Evolutionary conservation across 2,888 invertebrate species (phyloP).

Genomic region (Limenitis arthemis): DNA sequence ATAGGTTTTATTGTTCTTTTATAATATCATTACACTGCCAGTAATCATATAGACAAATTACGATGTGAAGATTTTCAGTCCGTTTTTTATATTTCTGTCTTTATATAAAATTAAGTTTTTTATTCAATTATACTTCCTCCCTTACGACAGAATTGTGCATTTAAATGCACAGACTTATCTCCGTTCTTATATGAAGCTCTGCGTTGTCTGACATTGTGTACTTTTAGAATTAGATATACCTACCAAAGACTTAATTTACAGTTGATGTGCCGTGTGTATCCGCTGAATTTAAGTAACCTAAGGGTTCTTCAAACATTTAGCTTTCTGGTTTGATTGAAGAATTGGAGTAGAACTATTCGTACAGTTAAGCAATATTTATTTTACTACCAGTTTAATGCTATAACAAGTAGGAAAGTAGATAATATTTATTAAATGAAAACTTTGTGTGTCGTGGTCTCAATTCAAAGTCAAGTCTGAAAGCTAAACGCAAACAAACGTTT

Average conservation of each 20-base stretch:
- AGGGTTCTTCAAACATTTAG: neutral
- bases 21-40: slow-evolving; percentile 67
- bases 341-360: neutral
- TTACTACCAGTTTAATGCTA: no score
- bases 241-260: slow-evolving; percentile 7
- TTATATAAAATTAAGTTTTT: slow-evolving; percentile 61
- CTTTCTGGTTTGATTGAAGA: neutral
- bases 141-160: slow-evolving; percentile 26
- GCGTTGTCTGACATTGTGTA: slow-evolving; percentile 35
- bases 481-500: neutral
- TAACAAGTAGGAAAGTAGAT: no score
- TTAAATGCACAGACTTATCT: slow-evolving; percentile 28
- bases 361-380: no score
- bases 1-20: slow-evolving; percentile 44
- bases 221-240: slow-evolving; percentile 4
- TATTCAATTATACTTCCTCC: slow-evolving; percentile 33
- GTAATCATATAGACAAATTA: slow-evolving; percentile 64
- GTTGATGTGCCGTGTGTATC: slow-evolving; percentile 3
- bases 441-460: no score
- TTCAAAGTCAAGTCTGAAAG: neutral
- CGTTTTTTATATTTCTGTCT: slow-evolving; percentile 68
- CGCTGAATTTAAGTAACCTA: neutral
- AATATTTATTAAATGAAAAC: no score
- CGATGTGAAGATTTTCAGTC: slow-evolving; percentile 56
- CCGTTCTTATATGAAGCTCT: slow-evolving; percentile 43